Evolutionary conservation across 2,888 invertebrate species (phyloP).

Genomic region (Neocrepidodera transversa): DNA sequence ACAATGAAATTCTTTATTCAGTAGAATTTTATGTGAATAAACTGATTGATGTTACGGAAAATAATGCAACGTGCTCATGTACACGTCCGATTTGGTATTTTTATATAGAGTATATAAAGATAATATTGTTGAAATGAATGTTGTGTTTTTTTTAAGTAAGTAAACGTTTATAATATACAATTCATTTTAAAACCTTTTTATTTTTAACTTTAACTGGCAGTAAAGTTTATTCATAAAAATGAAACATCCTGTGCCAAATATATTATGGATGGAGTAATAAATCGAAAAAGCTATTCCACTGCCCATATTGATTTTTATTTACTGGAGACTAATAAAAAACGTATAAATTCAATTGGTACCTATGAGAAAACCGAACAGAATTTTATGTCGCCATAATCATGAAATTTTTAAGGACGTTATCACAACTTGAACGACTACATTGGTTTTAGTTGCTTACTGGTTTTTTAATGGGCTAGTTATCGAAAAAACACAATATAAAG

Average conservation of each 20-base stretch:
- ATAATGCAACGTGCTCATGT: neutral
- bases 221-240: conserved; percentile 7
- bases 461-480: conserved; percentile 4
- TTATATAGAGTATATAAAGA: too few species aligned
- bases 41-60: conserved; percentile 6
- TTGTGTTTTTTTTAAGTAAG: too few species aligned
- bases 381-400: conserved; percentile 21
- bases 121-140: too few species aligned
- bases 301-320: conserved; percentile 18
- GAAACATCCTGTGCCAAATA: neutral
- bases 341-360: conserved; percentile 19
- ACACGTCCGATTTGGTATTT: too few species aligned
- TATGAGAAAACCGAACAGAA: conserved; percentile 3
- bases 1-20: conserved; percentile 8
- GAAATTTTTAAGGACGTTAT: conserved; percentile 19
- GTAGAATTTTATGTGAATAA: neutral
- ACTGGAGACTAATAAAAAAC: conserved; percentile 15
- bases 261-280: conserved; percentile 13
- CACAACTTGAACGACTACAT: conserved; percentile 3
- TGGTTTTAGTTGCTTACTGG: neutral
- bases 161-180: too few species aligned
- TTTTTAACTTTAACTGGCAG: neutral
- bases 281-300: conserved; percentile 3
- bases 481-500: neutral
- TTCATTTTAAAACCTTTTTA: too few species aligned